Evolutionary conservation across 2,888 invertebrate genomes (phyloP), one percentile per base, ranked within the genome.

Genomic region (Pemphredon lugubris): DNA sequence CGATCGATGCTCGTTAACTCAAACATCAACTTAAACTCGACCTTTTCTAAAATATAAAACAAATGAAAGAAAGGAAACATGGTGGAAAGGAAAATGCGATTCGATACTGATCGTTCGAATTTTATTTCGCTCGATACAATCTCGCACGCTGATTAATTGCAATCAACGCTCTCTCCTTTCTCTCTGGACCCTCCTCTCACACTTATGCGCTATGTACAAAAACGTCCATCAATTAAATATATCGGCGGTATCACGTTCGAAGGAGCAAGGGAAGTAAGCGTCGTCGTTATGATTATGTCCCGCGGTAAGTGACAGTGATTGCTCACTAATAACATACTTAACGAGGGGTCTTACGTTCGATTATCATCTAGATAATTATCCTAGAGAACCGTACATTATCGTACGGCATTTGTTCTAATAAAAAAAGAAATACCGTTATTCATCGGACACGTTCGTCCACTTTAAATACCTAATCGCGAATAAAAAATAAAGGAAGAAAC

Each of bases 211-310:
- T 73, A 73, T 73, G 51, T 73, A 73, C 70, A 70, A 70, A 57
- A 69, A 45, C 26, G 59, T 64, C 40, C 44, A 54, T 68, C 59
- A 70, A 65, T 78, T 73, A 77, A 79, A 61, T 61, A 55, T 64
- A 61, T 67, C 61, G 59, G 26, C 53, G 55, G 47, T 82, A 82
- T 82, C 81, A 80, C 81, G 82, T 79, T 67, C 55, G 34, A 34
- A 66, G 61, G 58, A 78, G 72, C 66, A 72, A 66, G 70, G 67
- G 58, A 54, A 32, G 26, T 80, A 82, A 83, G 79, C 81, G 79
- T 75, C 75, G 70, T 76, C 70, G 57, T 39, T 53, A 54, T 58
- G 50, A 61, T 57, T 14, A 55, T 54, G 32, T 53, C 54, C 23
- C 69, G 18, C 54, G 26, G 5, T 16, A 3, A 42, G 23, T 50